phyloP scores from a whole-genome alignment of 2,888 invertebrate species.

The Mactromeris polynyma region DNA sequence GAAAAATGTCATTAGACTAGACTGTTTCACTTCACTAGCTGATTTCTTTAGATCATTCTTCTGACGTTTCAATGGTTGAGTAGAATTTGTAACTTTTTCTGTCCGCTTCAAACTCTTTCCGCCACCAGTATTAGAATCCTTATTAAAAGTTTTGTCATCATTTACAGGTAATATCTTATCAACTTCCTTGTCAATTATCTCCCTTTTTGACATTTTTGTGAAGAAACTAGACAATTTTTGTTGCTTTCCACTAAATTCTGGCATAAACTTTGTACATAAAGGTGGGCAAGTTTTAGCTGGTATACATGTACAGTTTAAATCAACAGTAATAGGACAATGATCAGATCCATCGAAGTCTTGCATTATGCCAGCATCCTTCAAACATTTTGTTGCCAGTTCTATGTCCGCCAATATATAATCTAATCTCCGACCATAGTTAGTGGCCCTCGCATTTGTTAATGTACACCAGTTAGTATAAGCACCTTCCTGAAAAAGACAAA shows the following conservation, averaged over 20 bases:
- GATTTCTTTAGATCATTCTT: conserved; percentile 56
- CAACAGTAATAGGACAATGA: conserved; percentile 88
- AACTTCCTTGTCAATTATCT: not conserved
- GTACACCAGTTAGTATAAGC: conserved; percentile 89
- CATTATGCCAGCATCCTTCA: conserved; percentile 82
- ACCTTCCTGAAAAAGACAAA: conserved; percentile 69
- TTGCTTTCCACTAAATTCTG: conserved; percentile 88
- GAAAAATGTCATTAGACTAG: conserved; percentile 75
- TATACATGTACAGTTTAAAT: conserved; percentile 77
- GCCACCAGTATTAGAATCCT: not conserved
- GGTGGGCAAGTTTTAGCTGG: conserved; percentile 84
- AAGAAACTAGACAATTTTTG: conserved; percentile 84
- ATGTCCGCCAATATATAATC: conserved; percentile 88
- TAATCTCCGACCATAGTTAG: conserved; percentile 88
- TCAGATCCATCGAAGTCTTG: conserved; percentile 88
- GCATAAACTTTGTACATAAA: conserved; percentile 87
- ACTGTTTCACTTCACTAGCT: conserved; percentile 57
- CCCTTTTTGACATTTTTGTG: conserved; percentile 67
- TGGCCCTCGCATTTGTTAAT: conserved; percentile 87
- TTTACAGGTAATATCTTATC: not conserved
- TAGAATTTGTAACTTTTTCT: conserved; percentile 36
- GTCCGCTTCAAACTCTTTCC: conserved; percentile 43
- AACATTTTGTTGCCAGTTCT: conserved; percentile 73
- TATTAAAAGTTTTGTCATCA: not conserved
- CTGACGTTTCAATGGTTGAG: conserved; percentile 61